Conservation (phyloP, 2,797 vertebrate genomes). For the Oreortyx pictus region DNA sequence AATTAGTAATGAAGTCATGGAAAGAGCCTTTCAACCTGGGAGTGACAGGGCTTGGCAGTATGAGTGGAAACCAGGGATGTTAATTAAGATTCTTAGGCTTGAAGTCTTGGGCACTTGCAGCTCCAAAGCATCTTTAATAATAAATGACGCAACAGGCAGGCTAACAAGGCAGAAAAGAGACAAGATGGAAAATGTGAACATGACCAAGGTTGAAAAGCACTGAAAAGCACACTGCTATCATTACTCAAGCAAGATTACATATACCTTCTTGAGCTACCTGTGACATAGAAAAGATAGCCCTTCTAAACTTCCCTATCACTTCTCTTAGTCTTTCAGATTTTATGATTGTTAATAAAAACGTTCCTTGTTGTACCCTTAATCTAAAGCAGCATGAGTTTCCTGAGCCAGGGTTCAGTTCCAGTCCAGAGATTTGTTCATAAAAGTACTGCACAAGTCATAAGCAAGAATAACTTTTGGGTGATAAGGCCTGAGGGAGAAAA, state of each 20-base stretch:
- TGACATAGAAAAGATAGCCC: neutral
- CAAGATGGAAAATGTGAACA: neutral
- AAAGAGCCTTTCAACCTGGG: neutral
- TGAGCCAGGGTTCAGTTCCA: neutral
- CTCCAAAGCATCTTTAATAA: neutral
- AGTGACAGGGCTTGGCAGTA: neutral
- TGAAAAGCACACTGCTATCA: neutral
- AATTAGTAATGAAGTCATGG: neutral
- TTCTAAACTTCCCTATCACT: neutral
- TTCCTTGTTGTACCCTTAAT: neutral
- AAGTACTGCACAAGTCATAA: neutral
- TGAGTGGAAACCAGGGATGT: neutral
- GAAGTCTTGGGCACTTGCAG: neutral
- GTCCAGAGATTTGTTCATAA: neutral
- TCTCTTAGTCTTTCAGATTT: neutral
- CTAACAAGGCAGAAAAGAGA: neutral
- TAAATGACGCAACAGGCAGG: neutral
- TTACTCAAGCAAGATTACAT: neutral
- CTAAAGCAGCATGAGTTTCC: neutral
- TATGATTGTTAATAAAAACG: neutral
- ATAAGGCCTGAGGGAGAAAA: neutral
- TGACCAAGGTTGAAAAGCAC: neutral
- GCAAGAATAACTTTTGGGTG: neutral
- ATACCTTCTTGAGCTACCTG: neutral
- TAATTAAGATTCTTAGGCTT: neutral